phyloP scores from a whole-genome alignment of 1,140 invertebrate genomes.

The Acromyrmex echinatior region DNA sequence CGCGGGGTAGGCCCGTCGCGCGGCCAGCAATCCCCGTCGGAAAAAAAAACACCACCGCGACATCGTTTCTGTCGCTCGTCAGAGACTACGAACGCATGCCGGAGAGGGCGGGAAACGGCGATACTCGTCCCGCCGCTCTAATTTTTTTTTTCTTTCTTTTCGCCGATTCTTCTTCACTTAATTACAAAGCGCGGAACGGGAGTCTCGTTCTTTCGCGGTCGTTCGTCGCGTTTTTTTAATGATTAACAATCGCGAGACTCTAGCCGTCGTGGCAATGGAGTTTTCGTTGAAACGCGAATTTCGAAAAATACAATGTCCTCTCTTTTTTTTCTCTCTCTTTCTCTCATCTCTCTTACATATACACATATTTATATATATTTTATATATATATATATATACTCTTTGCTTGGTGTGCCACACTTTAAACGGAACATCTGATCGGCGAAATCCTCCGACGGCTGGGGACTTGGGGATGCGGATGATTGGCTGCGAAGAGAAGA shows the following conservation, averaged over 20 bases:
- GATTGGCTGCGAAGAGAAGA: conserved; percentile 29
- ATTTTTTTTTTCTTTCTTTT: neutral
- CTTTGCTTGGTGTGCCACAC: conserved; percentile 28
- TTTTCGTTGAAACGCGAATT: conserved; percentile 64
- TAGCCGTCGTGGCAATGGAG: conserved; percentile 59
- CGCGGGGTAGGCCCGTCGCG: conserved; percentile 62
- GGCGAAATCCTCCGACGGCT: conserved; percentile 43
- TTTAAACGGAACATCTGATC: conserved; percentile 62
- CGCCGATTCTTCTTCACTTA: conserved; percentile 58
- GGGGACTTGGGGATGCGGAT: neutral
- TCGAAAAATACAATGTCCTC: conserved; percentile 59
- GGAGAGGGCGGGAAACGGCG: conserved; percentile 9
- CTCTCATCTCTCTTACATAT: conserved; percentile 44
- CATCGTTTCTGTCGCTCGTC: conserved; percentile 25
- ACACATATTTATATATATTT: conserved; percentile 59
- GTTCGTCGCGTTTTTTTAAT: conserved; percentile 50
- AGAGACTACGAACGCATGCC: conserved; percentile 34
- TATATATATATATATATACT: conserved; percentile 50
- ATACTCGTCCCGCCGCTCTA: conserved; percentile 19
- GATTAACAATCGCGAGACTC: conserved; percentile 59
- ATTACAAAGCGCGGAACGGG: conserved; percentile 72
- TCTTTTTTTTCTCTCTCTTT: neutral
- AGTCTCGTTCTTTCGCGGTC: conserved; percentile 36
- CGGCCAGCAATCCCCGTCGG: conserved; percentile 44
- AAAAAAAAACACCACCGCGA: conserved; percentile 37